Evolutionary conservation across 1,140 invertebrate species (phyloP), one percentile per base, ranked within the genome.

Genomic region (Drosophila pseudoananassae): DNA sequence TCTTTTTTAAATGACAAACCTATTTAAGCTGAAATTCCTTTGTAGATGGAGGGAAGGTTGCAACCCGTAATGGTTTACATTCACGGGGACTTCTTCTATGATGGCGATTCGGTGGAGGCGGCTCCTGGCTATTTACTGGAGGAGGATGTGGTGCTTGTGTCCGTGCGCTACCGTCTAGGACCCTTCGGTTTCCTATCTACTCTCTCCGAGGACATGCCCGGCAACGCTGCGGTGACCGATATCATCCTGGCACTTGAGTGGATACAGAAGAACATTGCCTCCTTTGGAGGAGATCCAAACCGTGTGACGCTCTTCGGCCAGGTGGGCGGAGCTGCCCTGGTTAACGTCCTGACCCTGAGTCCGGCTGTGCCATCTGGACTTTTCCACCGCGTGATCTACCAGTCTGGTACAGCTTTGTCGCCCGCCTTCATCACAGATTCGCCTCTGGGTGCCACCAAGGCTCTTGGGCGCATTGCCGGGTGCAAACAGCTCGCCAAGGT

Each of bases 151-250:
- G 91, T 93, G 3, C 56, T 93, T 43, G 92, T 93, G 1, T 81
- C 92, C 1, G 84, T 93, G 15, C 93, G 93, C 47, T 93, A 93
- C 73, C 91, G 93, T 40, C 57, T 93, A 10, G 93, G 92, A 14
- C 91, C 92, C 15, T 92, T 93, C 51, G 93, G 93, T 3, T 95
- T 93, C 71, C 70, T 95, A 14, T 94, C 93, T 45, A 93, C 93
- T 1, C 92, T 92, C n/a, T 92, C 92, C 57, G 79, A 92, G 0
- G 87, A 80, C 70, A 93, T 93, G 6, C 95, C 95, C 1, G 96
- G 95, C n/a, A 96, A 96, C 91, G 93, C 93, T 8, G 95, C 94
- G 0, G 89, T 96, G 8, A 94, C 93, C 23, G 95, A 96, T 77
- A 93, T 94, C 49, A 90, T 95, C 7, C 91, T 94, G 68, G 94